Percentiles rank a stretch among this genome's conserved stretches.
Conservation (phyloP, 2,888 invertebrate species). For the Synanthedon myopaeformis region DNA sequence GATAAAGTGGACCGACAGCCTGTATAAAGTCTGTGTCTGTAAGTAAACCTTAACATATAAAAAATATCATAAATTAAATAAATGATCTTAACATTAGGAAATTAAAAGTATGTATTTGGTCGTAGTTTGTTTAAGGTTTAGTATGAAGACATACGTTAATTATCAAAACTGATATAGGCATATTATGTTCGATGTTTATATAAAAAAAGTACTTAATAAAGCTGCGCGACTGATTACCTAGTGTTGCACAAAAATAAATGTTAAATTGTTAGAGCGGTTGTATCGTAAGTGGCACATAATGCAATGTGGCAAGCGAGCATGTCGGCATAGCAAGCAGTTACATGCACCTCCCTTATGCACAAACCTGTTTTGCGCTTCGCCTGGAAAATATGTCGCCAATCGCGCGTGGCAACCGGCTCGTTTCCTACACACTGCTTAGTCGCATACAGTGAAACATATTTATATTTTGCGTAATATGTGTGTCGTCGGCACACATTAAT, state of each 20-base stretch:
- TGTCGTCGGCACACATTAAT: slow-evolving; percentile 6
- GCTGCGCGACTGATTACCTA: background rate
- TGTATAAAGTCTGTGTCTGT: too few relatives aligned
- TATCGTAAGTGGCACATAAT: slow-evolving; percentile 39
- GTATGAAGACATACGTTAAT: too few relatives aligned
- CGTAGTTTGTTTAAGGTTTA: too few relatives aligned
- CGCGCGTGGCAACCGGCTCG: slow-evolving; percentile 49
- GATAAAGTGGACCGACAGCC: too few relatives aligned
- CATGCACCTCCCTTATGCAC: slow-evolving; percentile 32
- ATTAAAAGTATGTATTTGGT: too few relatives aligned
- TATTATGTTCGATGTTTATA: too few relatives aligned
- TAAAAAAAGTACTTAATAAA: background rate
- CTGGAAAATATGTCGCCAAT: slow-evolving; percentile 56
- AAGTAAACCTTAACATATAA: too few relatives aligned
- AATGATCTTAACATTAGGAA: too few relatives aligned
- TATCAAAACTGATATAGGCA: too few relatives aligned
- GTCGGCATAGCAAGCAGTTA: slow-evolving; percentile 29
- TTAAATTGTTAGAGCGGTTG: slow-evolving; percentile 22
- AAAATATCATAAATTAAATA: too few relatives aligned
- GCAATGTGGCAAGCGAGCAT: slow-evolving; percentile 41
- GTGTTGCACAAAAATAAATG: background rate
- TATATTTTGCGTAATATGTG: slow-evolving; percentile 18
- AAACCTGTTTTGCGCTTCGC: slow-evolving; percentile 59
- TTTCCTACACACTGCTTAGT: slow-evolving; percentile 36
- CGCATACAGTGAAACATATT: slow-evolving; percentile 29